Evolutionary conservation across 2,113 vertebrate genomes (phyloP).

Genomic region (Leptodactylus fuscus): DNA sequence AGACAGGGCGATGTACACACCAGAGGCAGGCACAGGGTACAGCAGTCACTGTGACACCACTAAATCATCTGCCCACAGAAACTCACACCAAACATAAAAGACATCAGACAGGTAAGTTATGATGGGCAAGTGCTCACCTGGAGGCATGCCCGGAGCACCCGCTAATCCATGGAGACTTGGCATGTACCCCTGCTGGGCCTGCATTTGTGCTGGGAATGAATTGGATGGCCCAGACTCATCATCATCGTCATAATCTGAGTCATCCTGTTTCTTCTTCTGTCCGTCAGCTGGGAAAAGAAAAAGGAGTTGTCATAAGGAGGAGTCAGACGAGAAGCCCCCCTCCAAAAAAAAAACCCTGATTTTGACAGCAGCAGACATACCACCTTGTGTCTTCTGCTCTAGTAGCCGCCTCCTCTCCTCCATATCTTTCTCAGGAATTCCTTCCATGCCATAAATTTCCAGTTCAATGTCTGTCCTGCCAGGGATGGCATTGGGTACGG

Average conservation of each 20-base stretch:
- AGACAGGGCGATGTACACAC: too few species aligned
- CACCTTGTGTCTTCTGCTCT: conserved; percentile 98
- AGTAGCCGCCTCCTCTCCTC: conserved; percentile 91
- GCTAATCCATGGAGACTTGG: conserved; percentile 87
- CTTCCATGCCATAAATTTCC: conserved; percentile 99
- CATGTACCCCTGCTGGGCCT: conserved; percentile 85
- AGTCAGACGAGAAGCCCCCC: neutral
- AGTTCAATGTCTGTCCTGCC: conserved; percentile 96
- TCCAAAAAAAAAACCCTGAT: too few species aligned
- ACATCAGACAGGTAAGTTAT: too few species aligned
- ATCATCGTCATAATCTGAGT: conserved; percentile 94
- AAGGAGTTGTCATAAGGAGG: neutral
- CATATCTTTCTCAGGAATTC: conserved; percentile 98
- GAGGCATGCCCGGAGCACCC: conserved; percentile 88
- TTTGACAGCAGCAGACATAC: too few species aligned
- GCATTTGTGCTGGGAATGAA: conserved; percentile 87
- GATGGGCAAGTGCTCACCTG: conserved; percentile 66
- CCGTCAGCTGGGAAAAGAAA: conserved; percentile 75
- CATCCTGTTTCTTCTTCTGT: conserved; percentile 95
- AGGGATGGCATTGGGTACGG: conserved; percentile 97
- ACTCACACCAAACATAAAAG: too few species aligned
- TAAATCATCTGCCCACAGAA: too few species aligned
- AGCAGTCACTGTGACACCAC: too few species aligned
- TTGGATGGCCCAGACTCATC: conserved; percentile 91
- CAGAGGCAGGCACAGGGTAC: too few species aligned